phyloP scores from a whole-genome alignment of 2,113 vertebrate genomes.

The Podarcis muralis region DNA sequence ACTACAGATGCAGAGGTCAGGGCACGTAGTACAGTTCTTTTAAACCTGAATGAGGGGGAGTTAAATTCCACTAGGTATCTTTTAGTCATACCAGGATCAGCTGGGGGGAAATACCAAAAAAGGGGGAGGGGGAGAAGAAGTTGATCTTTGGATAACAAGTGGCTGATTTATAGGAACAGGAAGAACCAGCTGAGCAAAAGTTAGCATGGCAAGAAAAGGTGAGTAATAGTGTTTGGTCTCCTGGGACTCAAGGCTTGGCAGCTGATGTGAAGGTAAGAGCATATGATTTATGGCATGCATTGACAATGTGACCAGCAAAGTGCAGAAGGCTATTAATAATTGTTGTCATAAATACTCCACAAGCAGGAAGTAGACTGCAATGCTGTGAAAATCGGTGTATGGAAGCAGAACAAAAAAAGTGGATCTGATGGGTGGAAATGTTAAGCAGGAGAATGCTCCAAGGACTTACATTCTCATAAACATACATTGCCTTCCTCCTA shows the following conservation, averaged over 20 bases:
- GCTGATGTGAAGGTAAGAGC: slow-evolving; percentile 11
- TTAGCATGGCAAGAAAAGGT: neutral
- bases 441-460: slow-evolving; percentile 16
- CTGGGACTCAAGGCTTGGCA: slow-evolving; percentile 27
- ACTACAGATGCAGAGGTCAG: neutral
- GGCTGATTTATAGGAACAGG: neutral
- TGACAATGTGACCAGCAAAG: slow-evolving; percentile 1
- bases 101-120: too few relatives aligned
- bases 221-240: fast-evolving
- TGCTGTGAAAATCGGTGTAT: slow-evolving; percentile 29
- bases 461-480: slow-evolving; percentile 28
- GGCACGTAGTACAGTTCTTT: neutral
- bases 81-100: neutral
- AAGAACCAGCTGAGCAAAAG: neutral
- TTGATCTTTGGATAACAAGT: neutral
- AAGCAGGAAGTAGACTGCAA: neutral
- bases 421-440: neutral
- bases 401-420: slow-evolving; percentile 18
- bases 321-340: slow-evolving; percentile 40
- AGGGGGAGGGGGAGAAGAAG: too few relatives aligned
- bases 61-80: neutral
- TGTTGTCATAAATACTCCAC: slow-evolving; percentile 30
- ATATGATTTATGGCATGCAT: slow-evolving; percentile 14
- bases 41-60: neutral
- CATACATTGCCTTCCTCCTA: neutral